Evolutionary conservation across 2,888 invertebrate species (phyloP), one percentile per base, ranked within the genome.

Genomic region (Rhamnusium bicolor): DNA sequence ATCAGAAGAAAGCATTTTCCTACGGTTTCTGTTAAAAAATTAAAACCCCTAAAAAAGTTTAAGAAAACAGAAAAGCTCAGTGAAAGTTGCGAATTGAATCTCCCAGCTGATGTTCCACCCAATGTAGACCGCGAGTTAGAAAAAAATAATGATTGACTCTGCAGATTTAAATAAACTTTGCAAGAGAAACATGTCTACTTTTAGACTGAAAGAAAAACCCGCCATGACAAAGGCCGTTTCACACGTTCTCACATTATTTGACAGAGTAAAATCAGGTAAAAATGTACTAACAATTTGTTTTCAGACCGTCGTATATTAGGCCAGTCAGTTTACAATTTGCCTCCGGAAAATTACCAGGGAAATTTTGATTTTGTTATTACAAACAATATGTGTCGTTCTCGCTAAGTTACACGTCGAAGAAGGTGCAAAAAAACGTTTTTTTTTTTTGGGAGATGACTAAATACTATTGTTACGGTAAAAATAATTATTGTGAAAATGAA

Each of bases 191-290:
- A 61, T 61, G 61, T 46, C 61, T 1, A 32, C 18, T 12, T 32
- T 24, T 8, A 27, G 8, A 10, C 16, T 27, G 7, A 27, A 27
- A 32, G 5, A 29, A n/a, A 19, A 1, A 14, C 10, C 40, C 12
- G 12, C 16, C 4, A 6, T 16, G 14, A 8, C 0, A 5, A 2
- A 1, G 32, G 21, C 19, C 12, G 16, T 46, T 1, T 8, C 5
- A 10, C n/a, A 61, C 7, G 21, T 18, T 0, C 18, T 46, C 6
- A 61, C 40, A 7, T 7, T 61, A 19, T 61, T 32, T 46, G 46
- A 46, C 8, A 61, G 32, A 21, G 61, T 61, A 12, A 61, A 61
- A 18, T 16, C 16, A 61, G 61, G 61, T 61, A 61, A 46, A 18
- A 18, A 24, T 24, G n/a, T n/a, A n/a, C n/a, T n/a, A n/a, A n/a